phyloP scores from a whole-genome alignment of 37 sponge, comb jelly and placozoan species.

The Aplysina aerophoba region DNA sequence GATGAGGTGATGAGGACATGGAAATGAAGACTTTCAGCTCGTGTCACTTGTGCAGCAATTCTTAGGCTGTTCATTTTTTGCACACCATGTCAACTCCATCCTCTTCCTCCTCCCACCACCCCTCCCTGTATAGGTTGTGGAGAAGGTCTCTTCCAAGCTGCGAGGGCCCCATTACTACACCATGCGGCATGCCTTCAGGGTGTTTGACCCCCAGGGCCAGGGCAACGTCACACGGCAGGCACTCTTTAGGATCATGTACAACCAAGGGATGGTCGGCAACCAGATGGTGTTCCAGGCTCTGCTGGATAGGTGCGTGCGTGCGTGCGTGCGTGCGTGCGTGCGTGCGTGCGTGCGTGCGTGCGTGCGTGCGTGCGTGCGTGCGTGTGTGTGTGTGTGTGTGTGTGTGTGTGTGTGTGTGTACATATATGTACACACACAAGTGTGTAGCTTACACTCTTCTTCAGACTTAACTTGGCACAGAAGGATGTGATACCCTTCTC shows the following conservation, averaged over 20 bases:
- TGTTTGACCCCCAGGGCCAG: constrained; percentile 57
- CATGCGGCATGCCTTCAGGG: constrained; percentile 37
- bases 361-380: too few species aligned
- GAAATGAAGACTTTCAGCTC: too few species aligned
- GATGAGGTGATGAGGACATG: too few species aligned
- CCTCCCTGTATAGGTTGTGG: not conserved
- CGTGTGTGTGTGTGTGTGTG: too few species aligned
- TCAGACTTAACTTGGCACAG: constrained; percentile 29
- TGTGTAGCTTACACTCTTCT: not conserved
- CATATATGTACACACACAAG: too few species aligned
- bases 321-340: not conserved
- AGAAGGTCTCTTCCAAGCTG: constrained; percentile 11
- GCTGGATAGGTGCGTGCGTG: not conserved
- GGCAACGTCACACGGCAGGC: constrained; percentile 52
- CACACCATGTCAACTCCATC: too few species aligned
- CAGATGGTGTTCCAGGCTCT: not conserved
- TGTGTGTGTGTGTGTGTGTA: too few species aligned
- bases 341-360: too few species aligned
- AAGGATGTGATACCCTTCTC: constrained; percentile 56
- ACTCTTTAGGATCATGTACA: constrained; percentile 43
- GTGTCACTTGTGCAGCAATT: too few species aligned
- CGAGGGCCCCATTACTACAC: constrained; percentile 12
- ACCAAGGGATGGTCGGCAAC: not conserved
- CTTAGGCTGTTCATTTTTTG: too few species aligned
- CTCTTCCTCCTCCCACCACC: too few species aligned